A percentile compares a stretch with the other conserved stretches of the same genome.
Conservation (phyloP, 2,888 invertebrate species). For the Camptogramma bilineatum region DNA sequence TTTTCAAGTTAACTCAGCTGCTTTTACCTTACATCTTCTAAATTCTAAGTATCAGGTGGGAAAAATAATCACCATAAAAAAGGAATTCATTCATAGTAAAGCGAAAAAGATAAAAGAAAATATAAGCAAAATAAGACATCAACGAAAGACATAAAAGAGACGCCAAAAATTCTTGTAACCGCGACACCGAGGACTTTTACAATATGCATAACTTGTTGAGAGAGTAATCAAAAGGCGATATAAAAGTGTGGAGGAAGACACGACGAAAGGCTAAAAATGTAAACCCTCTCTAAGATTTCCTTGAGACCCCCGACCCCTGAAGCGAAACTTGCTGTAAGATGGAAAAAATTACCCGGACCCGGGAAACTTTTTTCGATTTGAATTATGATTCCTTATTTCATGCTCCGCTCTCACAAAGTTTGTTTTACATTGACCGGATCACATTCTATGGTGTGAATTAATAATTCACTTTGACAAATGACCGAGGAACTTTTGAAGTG, state of each 20-base stretch:
- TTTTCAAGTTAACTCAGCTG: conserved; percentile 19
- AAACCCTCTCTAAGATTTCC: conserved; percentile 82
- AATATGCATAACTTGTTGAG: conserved; percentile 85
- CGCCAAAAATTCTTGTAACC: conserved; percentile 74
- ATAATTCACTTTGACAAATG: conserved; percentile 57
- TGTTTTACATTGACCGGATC: conserved; percentile 73
- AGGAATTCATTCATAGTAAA: conserved; percentile 72
- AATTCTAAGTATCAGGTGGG: conserved; percentile 32
- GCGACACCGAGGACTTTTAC: conserved; percentile 73
- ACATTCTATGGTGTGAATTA: conserved; percentile 73
- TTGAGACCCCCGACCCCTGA: conserved; percentile 76
- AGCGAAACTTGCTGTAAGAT: conserved; percentile 81
- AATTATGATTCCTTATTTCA: conserved; percentile 85
- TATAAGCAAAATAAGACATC: conserved; percentile 71
- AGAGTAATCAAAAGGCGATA: conserved; percentile 86
- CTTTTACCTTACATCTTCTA: conserved; percentile 22
- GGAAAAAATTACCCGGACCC: conserved; percentile 82
- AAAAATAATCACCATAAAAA: conserved; percentile 62
- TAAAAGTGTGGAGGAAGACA: conserved; percentile 82
- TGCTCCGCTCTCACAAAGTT: conserved; percentile 76
- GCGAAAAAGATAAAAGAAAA: conserved; percentile 67
- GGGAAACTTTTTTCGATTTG: conserved; percentile 84
- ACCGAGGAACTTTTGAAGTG: conserved; percentile 2
- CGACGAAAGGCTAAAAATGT: conserved; percentile 84
- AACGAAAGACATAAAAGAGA: conserved; percentile 69